Base-by-base conservation (phyloP, 35 echinoderm and acorn worm species). In the Patiria miniata region DNA sequence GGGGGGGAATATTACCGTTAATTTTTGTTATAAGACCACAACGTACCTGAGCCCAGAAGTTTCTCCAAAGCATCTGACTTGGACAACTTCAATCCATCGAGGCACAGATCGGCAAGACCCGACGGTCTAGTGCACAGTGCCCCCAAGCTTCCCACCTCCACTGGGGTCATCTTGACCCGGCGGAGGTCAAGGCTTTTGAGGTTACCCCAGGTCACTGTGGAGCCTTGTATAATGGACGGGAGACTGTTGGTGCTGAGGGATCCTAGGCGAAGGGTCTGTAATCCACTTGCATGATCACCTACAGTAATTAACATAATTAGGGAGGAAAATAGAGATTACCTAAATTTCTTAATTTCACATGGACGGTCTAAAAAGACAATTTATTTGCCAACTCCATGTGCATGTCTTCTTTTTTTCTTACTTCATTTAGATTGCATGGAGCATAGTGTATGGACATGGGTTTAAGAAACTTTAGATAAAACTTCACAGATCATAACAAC, bases 1-100 rank as follows among this genome's bases (percentile, higher is more conserved):
- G n/a, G n/a, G n/a, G n/a, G n/a, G n/a, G n/a, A n/a, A n/a, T n/a
- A n/a, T n/a, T n/a, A 47, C 12, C 4, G 42, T 47, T 12, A 4
- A 47, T 47, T 47, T 47, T n/a, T n/a, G n/a, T 6, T 6, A 47
- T 47, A 12, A 47, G 12, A 12, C 12, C 42, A 47, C 12, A 12
- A 47, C 42, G 12, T 6, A 47, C 42, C 42, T 47, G 53, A 21
- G 15, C n/a, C 28, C 19, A 92, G 68, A 1, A 92, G 57, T 15
- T 81, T 76, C 4, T 36, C 32, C 18, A 92, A 68, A 22, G 78
- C 90, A 37, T 86, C 60, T 68, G 90, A 81, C 16, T 78, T 84
- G 23, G 90, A 92, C 54, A 92, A 51, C 50, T 92, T 92, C 12
- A 81, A 58, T 87, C 90, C 90, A 53, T 84, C 82, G 5, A 92